Percentiles rank a stretch among this genome's conserved stretches.
Evolutionary conservation across 1,140 invertebrate species (phyloP).

Genomic region (Lasioglossum albipes): DNA sequence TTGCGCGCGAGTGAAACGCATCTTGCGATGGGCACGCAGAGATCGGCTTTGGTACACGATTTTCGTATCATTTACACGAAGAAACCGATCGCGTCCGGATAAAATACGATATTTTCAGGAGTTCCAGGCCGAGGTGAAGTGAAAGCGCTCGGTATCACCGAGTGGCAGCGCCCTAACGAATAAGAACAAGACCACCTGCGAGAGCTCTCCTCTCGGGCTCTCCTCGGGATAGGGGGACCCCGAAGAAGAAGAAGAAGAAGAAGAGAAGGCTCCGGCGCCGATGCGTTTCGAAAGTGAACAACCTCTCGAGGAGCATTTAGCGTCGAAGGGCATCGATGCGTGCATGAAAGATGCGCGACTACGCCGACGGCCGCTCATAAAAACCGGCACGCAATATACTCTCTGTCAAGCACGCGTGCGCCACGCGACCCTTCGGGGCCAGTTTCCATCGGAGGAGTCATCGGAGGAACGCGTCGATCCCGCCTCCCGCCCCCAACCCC

Average conservation of each 20-base stretch:
- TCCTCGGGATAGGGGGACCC: background rate
- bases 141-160: slow-evolving; percentile 41
- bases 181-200: slow-evolving; percentile 40
- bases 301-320: slow-evolving; percentile 44
- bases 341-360: slow-evolving; percentile 55
- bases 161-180: slow-evolving; percentile 16
- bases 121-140: slow-evolving; percentile 37
- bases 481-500: background rate
- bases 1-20: slow-evolving; percentile 18
- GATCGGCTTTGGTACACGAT: slow-evolving; percentile 22
- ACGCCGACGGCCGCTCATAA: slow-evolving; percentile 42
- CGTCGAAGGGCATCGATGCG: slow-evolving; percentile 54
- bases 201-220: too few species aligned
- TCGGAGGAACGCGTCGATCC: background rate
- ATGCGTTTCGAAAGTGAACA: slow-evolving; percentile 42
- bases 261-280: background rate
- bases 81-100: slow-evolving; percentile 45
- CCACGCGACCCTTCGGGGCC: slow-evolving; percentile 60
- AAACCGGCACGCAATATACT: slow-evolving; percentile 53
- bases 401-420: slow-evolving; percentile 55
- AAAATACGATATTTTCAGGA: slow-evolving; percentile 51
- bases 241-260: background rate
- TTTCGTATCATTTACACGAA: slow-evolving; percentile 51
- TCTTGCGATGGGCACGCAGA: background rate
- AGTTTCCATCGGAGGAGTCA: slow-evolving; percentile 8